Evolutionary conservation across 1,140 invertebrate species (phyloP).

Genomic region (Penaeus vannamei): DNA sequence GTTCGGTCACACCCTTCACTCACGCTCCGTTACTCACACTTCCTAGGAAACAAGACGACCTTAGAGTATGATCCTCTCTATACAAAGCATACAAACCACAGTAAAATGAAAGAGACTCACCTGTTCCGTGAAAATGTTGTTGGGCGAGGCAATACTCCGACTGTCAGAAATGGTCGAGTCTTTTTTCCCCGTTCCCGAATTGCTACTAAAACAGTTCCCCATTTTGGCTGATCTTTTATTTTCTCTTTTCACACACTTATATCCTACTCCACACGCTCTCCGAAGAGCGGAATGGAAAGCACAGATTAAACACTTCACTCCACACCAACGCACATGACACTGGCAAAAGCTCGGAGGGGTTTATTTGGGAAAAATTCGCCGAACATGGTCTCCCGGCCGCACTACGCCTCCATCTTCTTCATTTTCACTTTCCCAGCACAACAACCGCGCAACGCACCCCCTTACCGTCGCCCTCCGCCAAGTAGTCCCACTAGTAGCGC

Average conservation of each 20-base stretch:
- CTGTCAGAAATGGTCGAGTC: slow-evolving; percentile 49
- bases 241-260: slow-evolving; percentile 1
- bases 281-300: background rate
- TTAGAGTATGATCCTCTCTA: background rate
- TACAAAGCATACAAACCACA: background rate
- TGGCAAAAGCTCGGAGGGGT: background rate
- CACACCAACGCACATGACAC: slow-evolving; percentile 14
- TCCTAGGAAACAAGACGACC: background rate
- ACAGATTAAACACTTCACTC: slow-evolving; percentile 25
- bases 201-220: slow-evolving; percentile 66
- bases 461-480: too few species aligned
- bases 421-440: slow-evolving; percentile 49
- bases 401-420: slow-evolving; percentile 1
- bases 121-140: slow-evolving; percentile 39
- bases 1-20: too few species aligned
- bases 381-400: too few species aligned
- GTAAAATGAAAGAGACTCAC: background rate
- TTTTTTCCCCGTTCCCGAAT: slow-evolving; percentile 44
- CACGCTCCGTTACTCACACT: too few species aligned
- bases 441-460: background rate
- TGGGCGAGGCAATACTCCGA: slow-evolving; percentile 44
- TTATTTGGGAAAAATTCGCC: background rate
- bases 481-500: too few species aligned
- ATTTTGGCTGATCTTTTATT: slow-evolving; percentile 39
- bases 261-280: background rate